Evolutionary conservation across 2,888 invertebrate genomes (phyloP).

Genomic region (Trachelus iudaicus): DNA sequence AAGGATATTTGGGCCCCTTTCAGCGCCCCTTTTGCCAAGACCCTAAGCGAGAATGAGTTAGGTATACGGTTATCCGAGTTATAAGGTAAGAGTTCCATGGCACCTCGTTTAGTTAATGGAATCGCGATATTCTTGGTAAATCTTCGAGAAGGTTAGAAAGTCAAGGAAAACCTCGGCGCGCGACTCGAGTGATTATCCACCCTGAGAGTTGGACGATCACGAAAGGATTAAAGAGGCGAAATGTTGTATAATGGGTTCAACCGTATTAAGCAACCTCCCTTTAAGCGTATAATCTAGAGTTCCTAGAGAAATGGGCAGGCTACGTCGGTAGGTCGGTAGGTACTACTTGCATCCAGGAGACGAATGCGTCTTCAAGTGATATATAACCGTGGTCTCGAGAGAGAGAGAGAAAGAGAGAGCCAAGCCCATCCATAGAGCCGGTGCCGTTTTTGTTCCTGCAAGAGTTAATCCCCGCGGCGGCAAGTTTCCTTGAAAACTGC

Average conservation of each 20-base stretch:
- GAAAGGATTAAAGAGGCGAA: slow-evolving; percentile 19
- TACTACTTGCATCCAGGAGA: not conserved
- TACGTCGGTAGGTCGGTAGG: not conserved
- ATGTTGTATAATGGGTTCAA: slow-evolving; percentile 1
- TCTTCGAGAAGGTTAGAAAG: too few species aligned
- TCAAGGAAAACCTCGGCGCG: too few species aligned
- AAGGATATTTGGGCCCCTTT: too few species aligned
- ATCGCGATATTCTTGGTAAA: too few species aligned
- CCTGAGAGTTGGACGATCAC: not conserved
- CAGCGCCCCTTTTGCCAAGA: too few species aligned
- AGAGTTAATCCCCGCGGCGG: slow-evolving; percentile 53
- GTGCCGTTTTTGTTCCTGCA: slow-evolving; percentile 50
- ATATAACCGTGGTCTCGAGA: slow-evolving; percentile 22
- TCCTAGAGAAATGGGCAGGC: not conserved
- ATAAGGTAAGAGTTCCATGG: too few species aligned
- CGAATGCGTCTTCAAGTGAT: slow-evolving; percentile 17
- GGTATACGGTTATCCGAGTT: too few species aligned
- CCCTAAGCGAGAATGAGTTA: too few species aligned
- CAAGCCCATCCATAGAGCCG: slow-evolving; percentile 16
- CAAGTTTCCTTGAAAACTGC: slow-evolving; percentile 49
- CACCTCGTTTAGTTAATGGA: too few species aligned
- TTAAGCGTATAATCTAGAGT: slow-evolving; percentile 26
- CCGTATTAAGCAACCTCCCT: slow-evolving; percentile 2
- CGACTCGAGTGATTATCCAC: not conserved
- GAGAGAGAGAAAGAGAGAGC: slow-evolving; percentile 9